Percentiles rank a stretch among this genome's conserved stretches.
Conservation (phyloP, 2,113 vertebrate species). For the Pithys albifrons region DNA sequence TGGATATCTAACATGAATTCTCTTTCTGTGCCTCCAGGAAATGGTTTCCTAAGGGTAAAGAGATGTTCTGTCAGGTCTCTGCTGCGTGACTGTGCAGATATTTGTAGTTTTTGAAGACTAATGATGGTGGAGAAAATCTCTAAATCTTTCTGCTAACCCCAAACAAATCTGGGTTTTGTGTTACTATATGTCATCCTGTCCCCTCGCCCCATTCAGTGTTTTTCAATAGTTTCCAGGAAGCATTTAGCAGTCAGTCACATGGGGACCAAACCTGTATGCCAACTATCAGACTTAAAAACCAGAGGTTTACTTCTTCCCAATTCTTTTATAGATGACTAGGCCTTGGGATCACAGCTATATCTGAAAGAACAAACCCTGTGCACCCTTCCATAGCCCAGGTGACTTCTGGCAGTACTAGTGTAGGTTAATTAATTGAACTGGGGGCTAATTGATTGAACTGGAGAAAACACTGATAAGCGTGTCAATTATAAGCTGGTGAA, state of each 20-base stretch:
- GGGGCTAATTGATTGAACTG: background rate
- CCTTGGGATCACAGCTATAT: background rate
- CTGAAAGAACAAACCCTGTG: background rate
- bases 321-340: background rate
- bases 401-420: background rate
- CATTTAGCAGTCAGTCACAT: background rate
- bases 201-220: background rate
- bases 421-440: conserved; percentile 31
- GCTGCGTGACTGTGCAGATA: background rate
- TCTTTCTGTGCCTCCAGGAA: background rate
- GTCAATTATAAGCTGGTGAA: background rate
- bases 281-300: fast-evolving
- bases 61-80: background rate
- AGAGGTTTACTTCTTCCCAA: background rate
- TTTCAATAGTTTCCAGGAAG: background rate
- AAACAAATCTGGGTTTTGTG: background rate
- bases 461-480: background rate
- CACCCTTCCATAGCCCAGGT: background rate
- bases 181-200: fast-evolving
- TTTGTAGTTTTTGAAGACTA: background rate
- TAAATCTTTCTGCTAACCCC: background rate
- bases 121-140: background rate
- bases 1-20: background rate
- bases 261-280: background rate
- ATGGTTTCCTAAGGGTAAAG: background rate